Evolutionary conservation across 2,888 invertebrate species (phyloP).

Genomic region (Syrphus vitripennis): DNA sequence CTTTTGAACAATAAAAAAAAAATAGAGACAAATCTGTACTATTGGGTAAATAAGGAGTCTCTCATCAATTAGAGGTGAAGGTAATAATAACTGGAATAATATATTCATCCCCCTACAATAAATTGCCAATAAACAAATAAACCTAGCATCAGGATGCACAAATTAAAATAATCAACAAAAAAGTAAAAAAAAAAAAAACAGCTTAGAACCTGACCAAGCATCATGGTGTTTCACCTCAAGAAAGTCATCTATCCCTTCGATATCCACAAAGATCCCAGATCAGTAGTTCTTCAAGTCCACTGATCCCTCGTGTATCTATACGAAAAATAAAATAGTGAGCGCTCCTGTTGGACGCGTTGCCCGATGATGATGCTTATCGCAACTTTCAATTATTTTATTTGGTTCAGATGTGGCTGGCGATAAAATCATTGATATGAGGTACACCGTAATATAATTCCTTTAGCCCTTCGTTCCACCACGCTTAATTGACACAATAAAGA

Average conservation of each 20-base stretch:
- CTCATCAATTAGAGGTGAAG: too few relatives aligned
- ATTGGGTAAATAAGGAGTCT: too few relatives aligned
- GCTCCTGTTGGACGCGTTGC: constrained; percentile 67
- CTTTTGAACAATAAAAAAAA: too few relatives aligned
- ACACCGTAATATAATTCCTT: constrained; percentile 75
- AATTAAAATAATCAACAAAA: neutral
- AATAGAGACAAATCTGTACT: too few relatives aligned
- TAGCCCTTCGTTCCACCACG: constrained; percentile 72
- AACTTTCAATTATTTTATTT: constrained; percentile 81
- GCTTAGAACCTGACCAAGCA: neutral
- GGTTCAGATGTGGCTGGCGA: constrained; percentile 80
- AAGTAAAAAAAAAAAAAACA: neutral
- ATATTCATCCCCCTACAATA: neutral
- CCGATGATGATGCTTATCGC: constrained; percentile 80
- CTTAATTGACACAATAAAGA: constrained; percentile 81
- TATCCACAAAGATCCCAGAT: neutral
- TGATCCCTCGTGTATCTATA: constrained; percentile 36
- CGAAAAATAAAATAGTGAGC: constrained; percentile 25
- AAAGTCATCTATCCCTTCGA: neutral
- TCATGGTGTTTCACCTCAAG: neutral
- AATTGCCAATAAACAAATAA: neutral
- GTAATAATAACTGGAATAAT: too few relatives aligned
- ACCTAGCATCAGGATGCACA: neutral
- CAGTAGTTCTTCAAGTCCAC: constrained; percentile 13
- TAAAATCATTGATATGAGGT: constrained; percentile 79